phyloP scores from a whole-genome alignment of 2,113 vertebrate species.

The Tringa solitaria region DNA sequence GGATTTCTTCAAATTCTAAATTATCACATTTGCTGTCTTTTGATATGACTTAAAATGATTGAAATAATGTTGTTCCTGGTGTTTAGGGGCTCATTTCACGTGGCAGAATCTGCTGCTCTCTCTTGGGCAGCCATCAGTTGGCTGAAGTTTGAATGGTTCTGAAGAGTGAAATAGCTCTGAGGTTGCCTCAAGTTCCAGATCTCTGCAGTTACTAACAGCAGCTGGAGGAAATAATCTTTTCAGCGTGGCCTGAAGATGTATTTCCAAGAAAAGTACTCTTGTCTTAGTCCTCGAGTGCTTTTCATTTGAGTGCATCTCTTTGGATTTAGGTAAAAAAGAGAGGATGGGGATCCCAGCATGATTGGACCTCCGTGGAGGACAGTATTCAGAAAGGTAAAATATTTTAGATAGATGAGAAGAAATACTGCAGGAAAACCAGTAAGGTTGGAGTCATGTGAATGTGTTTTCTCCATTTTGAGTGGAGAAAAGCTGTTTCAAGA shows the following conservation, averaged over 20 bases:
- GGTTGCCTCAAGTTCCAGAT: background rate
- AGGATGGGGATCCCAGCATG: background rate
- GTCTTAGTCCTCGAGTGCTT: background rate
- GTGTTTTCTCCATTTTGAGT: background rate
- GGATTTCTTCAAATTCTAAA: background rate
- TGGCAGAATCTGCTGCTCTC: background rate
- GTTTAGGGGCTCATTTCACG: background rate
- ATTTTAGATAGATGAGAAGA: background rate
- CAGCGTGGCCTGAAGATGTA: background rate
- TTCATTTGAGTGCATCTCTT: background rate
- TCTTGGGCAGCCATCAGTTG: background rate
- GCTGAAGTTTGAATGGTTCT: background rate
- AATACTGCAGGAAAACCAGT: background rate
- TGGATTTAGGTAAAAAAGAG: background rate
- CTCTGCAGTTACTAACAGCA: background rate
- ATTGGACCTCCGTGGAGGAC: background rate
- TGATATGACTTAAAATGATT: background rate
- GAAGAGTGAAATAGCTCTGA: background rate
- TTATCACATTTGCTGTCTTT: background rate
- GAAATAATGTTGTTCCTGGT: background rate
- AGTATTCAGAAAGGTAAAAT: background rate
- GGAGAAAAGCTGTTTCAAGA: background rate
- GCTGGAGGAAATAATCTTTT: background rate
- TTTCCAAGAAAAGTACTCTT: background rate
- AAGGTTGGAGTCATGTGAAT: background rate